Evolutionary conservation across 1,140 invertebrate genomes (phyloP).

Genomic region (Leguminivora glycinivorella): DNA sequence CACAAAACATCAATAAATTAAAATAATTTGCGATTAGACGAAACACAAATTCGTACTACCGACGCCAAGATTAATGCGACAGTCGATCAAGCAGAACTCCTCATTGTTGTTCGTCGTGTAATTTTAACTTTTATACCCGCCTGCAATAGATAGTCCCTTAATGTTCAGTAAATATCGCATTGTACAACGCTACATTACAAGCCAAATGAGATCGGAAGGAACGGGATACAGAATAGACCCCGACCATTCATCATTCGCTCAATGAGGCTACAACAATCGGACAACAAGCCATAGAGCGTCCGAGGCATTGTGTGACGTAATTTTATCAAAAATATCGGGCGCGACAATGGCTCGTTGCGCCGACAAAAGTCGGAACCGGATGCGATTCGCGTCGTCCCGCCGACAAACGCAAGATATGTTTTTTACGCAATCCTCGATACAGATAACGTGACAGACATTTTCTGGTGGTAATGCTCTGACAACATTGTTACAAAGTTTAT

Average conservation of each 20-base stretch:
- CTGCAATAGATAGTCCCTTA: conserved; percentile 38
- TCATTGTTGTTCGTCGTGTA: conserved; percentile 25
- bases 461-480: neutral
- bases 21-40: neutral
- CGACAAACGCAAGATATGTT: conserved; percentile 60
- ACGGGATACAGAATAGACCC: conserved; percentile 43
- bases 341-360: conserved; percentile 57
- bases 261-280: conserved; percentile 72
- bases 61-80: neutral
- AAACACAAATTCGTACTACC: neutral
- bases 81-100: conserved; percentile 18
- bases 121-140: conserved; percentile 34
- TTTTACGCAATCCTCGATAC: conserved; percentile 62
- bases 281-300: conserved; percentile 68
- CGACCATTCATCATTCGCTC: conserved; percentile 68
- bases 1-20: neutral
- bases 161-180: conserved; percentile 51
- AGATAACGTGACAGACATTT: conserved; percentile 9
- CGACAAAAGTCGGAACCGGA: conserved; percentile 77
- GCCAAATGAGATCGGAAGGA: conserved; percentile 66
- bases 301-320: conserved; percentile 69
- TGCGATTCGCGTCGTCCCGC: conserved; percentile 72
- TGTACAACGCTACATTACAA: conserved; percentile 54
- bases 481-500: neutral
- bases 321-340: conserved; percentile 76